These are phyloP conservation scores for Napeogenes sylphis DNA, from an alignment of 2,888 invertebrate genomes.

Conservation along the genomic window DNA sequence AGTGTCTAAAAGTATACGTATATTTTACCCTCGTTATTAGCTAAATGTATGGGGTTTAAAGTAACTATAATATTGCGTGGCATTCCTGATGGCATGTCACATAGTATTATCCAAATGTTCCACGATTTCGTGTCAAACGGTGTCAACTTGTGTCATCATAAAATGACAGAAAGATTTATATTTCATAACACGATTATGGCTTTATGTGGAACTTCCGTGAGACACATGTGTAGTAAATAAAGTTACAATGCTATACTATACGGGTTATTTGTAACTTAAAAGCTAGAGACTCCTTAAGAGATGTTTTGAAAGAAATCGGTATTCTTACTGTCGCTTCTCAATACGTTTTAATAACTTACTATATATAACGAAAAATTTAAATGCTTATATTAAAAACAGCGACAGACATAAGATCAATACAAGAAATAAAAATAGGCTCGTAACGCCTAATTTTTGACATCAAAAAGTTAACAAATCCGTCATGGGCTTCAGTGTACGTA, in stretches of 20 bases:
- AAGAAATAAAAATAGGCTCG: too few species aligned
- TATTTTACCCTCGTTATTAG: too few species aligned
- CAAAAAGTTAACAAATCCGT: too few species aligned
- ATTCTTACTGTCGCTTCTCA: too few species aligned
- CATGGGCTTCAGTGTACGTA: too few species aligned
- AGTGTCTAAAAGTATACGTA: too few species aligned
- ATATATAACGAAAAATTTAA: too few species aligned
- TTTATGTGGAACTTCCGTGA: constrained; percentile 15
- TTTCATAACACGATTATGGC: constrained; percentile 19
- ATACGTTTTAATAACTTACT: too few species aligned
- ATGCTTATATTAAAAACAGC: too few species aligned
- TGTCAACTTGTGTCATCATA: constrained; percentile 31
- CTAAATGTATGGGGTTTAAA: background rate
- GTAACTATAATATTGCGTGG: constrained; percentile 21
- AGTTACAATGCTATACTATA: constrained; percentile 5
- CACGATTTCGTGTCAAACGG: constrained; percentile 21
- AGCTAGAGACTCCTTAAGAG: background rate
- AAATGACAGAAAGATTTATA: constrained; percentile 22
- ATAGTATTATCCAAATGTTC: constrained; percentile 25
- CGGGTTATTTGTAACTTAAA: constrained; percentile 5
- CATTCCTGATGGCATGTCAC: constrained; percentile 19
- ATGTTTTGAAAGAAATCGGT: too few species aligned
- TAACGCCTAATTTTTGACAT: too few species aligned
- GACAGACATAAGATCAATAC: too few species aligned
- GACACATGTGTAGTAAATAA: constrained; percentile 8